These are phyloP conservation scores for Fulica atra DNA, from an alignment of 2,113 vertebrate genomes.

Conservation along the genomic window DNA sequence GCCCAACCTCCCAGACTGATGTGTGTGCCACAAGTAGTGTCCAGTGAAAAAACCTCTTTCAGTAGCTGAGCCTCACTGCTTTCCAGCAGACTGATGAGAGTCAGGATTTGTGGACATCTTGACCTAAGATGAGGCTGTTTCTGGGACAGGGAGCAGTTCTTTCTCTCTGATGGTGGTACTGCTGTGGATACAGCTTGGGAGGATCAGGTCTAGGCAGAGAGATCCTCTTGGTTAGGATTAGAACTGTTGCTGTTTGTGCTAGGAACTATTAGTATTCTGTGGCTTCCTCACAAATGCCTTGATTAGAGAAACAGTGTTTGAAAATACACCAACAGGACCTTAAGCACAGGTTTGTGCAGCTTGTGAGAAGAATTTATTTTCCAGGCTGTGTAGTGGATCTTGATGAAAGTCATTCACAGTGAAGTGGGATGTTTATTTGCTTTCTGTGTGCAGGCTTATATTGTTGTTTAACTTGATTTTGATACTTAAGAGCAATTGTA, in stretches of 20 bases:
- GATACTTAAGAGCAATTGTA: background rate
- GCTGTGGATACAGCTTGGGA: background rate
- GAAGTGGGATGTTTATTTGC: slow-evolving; percentile 32
- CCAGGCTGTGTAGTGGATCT: background rate
- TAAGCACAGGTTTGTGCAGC: slow-evolving; percentile 18
- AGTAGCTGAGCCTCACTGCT: background rate
- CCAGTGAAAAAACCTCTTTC: background rate
- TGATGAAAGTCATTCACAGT: slow-evolving; percentile 9
- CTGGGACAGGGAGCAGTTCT: background rate
- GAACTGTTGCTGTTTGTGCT: background rate
- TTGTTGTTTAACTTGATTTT: background rate
- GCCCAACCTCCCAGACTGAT: rapidly evolving
- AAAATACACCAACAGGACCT: slow-evolving; percentile 8
- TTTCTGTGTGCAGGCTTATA: background rate
- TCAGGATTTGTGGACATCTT: background rate
- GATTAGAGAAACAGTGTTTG: slow-evolving; percentile 31
- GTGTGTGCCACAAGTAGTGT: background rate
- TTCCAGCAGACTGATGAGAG: background rate
- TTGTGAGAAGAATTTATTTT: slow-evolving; percentile 15
- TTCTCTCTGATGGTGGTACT: background rate
- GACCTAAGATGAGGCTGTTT: background rate
- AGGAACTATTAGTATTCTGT: background rate
- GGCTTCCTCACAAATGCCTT: background rate
- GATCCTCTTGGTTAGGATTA: background rate
- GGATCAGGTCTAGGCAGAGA: background rate